phyloP scores from a whole-genome alignment of 2,797 vertebrate species.

The Gephyroberyx darwinii region DNA sequence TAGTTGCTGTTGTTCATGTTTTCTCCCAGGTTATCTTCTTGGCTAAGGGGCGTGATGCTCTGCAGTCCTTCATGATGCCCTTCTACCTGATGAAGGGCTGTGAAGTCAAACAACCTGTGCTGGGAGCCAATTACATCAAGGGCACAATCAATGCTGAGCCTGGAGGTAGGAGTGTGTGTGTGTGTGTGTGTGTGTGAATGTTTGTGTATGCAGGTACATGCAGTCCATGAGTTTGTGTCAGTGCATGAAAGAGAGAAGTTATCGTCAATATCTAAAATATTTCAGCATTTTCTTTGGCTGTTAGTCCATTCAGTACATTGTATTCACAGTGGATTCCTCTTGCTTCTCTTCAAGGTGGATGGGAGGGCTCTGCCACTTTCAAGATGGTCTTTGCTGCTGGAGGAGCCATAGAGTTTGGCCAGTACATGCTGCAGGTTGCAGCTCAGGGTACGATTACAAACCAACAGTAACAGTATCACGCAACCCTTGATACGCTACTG shows the following conservation, averaged over 20 bases:
- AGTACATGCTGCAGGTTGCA: constrained; percentile 93
- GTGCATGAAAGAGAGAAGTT: background rate
- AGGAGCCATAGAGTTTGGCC: constrained; percentile 97
- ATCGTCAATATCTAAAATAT: no score
- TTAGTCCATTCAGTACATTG: no score
- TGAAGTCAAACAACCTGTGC: constrained; percentile 96
- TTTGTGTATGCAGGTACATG: background rate
- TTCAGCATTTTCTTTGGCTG: no score
- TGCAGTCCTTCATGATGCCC: constrained; percentile 98
- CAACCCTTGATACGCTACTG: background rate
- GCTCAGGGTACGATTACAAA: constrained; percentile 86
- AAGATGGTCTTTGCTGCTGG: constrained; percentile 90
- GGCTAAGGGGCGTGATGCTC: constrained; percentile 89
- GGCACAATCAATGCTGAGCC: constrained; percentile 90
- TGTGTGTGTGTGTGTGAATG: background rate
- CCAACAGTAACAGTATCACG: no score
- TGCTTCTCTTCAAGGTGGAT: constrained; percentile 84
- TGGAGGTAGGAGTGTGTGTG: constrained; percentile 81
- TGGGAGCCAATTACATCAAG: constrained; percentile 97
- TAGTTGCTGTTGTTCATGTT: background rate
- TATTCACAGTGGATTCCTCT: background rate
- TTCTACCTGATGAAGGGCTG: constrained; percentile 97
- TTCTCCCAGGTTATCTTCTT: constrained; percentile 90
- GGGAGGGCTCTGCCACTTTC: constrained; percentile 90
- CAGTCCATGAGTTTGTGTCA: background rate